These are phyloP conservation scores for Scaptomyza parva DNA, from an alignment of 2,888 invertebrate genomes.

Conservation along the genomic window DNA sequence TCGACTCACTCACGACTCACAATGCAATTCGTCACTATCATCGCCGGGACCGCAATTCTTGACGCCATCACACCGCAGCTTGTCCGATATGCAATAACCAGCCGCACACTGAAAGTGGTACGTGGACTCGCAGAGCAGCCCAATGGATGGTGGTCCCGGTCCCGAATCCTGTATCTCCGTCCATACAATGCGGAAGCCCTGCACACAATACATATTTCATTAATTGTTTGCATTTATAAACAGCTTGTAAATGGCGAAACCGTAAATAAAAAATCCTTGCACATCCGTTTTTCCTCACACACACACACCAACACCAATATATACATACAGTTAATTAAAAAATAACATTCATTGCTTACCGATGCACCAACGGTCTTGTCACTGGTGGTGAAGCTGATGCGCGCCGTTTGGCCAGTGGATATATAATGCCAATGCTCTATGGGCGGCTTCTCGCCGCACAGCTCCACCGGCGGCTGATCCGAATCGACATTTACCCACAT, in stretches of 20 bases:
- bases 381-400: slow-evolving; percentile 97
- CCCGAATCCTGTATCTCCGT: slow-evolving; percentile 93
- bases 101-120: slow-evolving; percentile 91
- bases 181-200: slow-evolving; percentile 97
- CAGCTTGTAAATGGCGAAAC: not conserved
- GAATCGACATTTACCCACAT: slow-evolving; percentile 92
- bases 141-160: slow-evolving; percentile 85
- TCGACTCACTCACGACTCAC: slow-evolving; percentile 86
- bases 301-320: too few species aligned
- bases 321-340: not conserved
- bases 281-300: not conserved
- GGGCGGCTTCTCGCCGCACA: slow-evolving; percentile 93
- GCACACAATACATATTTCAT: slow-evolving; percentile 1
- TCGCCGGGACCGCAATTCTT: slow-evolving; percentile 90
- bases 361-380: slow-evolving; percentile 96
- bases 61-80: slow-evolving; percentile 91
- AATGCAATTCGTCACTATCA: slow-evolving; percentile 86
- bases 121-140: slow-evolving; percentile 86
- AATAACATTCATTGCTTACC: slow-evolving; percentile 66
- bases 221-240: not conserved
- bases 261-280: not conserved
- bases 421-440: slow-evolving; percentile 92
- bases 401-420: slow-evolving; percentile 93
- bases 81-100: slow-evolving; percentile 92
- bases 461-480: slow-evolving; percentile 92